Percentiles rank a stretch among this genome's conserved stretches.
phyloP scores from a whole-genome alignment of 1,140 invertebrate species.

The Anagrus nilaparvatae region DNA sequence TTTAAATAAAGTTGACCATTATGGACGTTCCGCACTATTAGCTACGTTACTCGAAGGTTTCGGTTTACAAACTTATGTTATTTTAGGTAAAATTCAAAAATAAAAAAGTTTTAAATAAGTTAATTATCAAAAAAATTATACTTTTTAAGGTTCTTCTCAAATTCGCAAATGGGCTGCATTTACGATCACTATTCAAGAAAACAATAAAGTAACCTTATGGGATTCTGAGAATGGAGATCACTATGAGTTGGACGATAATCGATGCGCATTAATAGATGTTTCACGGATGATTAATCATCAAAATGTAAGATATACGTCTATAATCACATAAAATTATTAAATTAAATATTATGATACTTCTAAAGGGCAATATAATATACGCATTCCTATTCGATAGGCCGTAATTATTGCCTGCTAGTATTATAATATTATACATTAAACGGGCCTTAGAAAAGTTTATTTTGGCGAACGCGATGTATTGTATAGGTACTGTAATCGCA shows the following conservation, averaged over 20 bases:
- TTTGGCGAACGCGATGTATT: too few relatives aligned
- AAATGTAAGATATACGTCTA: slow-evolving; percentile 31
- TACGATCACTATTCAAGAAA: slow-evolving; percentile 28
- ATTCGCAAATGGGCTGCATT: slow-evolving; percentile 33
- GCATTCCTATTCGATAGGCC: too few relatives aligned
- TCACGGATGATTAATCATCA: slow-evolving; percentile 32
- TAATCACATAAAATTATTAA: too few relatives aligned
- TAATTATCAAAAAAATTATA: not conserved
- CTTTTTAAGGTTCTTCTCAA: slow-evolving; percentile 29
- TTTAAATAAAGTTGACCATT: slow-evolving; percentile 37
- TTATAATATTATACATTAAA: too few relatives aligned
- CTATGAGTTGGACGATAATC: slow-evolving; percentile 29
- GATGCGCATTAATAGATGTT: slow-evolving; percentile 30
- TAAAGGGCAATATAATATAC: too few relatives aligned
- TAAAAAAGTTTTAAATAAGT: not conserved
- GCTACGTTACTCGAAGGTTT: slow-evolving; percentile 30
- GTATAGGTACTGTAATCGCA: too few relatives aligned
- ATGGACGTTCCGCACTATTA: slow-evolving; percentile 34
- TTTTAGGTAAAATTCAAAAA: slow-evolving; percentile 28
- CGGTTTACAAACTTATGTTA: slow-evolving; percentile 29
- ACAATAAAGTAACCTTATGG: slow-evolving; percentile 26
- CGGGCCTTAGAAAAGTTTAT: too few relatives aligned
- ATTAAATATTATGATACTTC: too few relatives aligned
- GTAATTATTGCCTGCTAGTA: too few relatives aligned
- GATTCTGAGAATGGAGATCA: slow-evolving; percentile 35